These are phyloP conservation scores for Promerops cafer DNA, from an alignment of 2,113 vertebrate species.

Conservation along the genomic window DNA sequence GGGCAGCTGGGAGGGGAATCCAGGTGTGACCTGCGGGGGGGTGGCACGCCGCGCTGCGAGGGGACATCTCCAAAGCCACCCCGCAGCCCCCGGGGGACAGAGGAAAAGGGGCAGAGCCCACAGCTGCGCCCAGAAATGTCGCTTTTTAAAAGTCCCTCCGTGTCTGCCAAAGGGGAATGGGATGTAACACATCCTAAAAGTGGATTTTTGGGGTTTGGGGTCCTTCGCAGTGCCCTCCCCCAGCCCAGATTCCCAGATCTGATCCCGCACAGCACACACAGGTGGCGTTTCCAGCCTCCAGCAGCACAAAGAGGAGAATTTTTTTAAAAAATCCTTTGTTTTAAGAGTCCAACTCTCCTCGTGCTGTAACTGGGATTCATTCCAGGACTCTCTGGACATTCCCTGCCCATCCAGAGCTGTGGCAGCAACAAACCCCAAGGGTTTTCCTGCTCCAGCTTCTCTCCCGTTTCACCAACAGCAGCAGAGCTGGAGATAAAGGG, in stretches of 20 bases:
- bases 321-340: not conserved
- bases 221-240: not conserved
- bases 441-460: not conserved
- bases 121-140: not conserved
- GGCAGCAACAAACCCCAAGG: not conserved
- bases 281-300: not conserved
- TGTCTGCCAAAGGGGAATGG: rapidly evolving
- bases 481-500: not conserved
- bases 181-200: rapidly evolving
- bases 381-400: not conserved
- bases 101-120: not conserved
- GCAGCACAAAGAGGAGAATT: not conserved
- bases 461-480: not conserved
- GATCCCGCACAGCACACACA: not conserved
- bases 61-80: not conserved
- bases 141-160: rapidly evolving
- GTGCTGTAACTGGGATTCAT: not conserved
- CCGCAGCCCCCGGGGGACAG: not conserved
- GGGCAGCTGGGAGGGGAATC: not conserved
- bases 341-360: not conserved
- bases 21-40: not conserved
- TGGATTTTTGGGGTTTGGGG: not conserved
- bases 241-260: not conserved
- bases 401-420: not conserved
- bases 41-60: too few species aligned